Base-by-base conservation (phyloP, 1,140 invertebrate species). In the Araneus ventricosus region DNA sequence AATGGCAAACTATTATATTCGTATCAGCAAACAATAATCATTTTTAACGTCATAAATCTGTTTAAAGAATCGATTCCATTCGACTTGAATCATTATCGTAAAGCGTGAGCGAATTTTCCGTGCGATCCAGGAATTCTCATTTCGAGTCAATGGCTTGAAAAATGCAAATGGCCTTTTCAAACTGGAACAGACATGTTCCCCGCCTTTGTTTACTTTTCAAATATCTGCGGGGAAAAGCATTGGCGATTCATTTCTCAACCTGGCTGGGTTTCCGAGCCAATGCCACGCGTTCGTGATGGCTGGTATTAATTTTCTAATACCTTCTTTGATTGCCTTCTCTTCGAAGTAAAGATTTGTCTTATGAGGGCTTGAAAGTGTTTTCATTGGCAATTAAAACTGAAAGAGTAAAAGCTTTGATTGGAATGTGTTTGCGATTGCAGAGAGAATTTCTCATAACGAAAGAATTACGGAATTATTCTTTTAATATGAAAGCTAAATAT, bases 221-320 rank as follows among this genome's bases (percentile, higher is more conserved):
- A 52, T 52, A 52, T 63, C 61, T 63, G 22, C n/a, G n/a, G n/a
- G 63, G 27, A 27, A 30, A 10, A 8, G 63, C 63, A 27, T 27
- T 67, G 63, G 27, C 24, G 10, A 67, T 67, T 67, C n/a, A 67
- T 67, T 67, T 67, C 63, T n/a, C 2, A 67, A 27, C 8, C 3
- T 67, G 27, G 0, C 10, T 10, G 27, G 14, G 24, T 67, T 67
- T 67, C 14, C n/a, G 63, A 24, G 27, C 63, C n/a, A 14, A 67
- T 30, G 4, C 10, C 2, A n/a, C 45, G 45, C 10, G 45, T 14
- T 2, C 17, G 24, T 67, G 63, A 27, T 67, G 63, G 63, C 63
- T 67, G 63, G n/a, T 67, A 67, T 67, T 67, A 67, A 67, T 67
- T 67, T 67, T 27, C 63, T n/a, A 67, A 67, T 27, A 30, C n/a